These are phyloP conservation scores for Gila orcuttii DNA, from an alignment of 2,113 vertebrate genomes.

Conservation along the genomic window DNA sequence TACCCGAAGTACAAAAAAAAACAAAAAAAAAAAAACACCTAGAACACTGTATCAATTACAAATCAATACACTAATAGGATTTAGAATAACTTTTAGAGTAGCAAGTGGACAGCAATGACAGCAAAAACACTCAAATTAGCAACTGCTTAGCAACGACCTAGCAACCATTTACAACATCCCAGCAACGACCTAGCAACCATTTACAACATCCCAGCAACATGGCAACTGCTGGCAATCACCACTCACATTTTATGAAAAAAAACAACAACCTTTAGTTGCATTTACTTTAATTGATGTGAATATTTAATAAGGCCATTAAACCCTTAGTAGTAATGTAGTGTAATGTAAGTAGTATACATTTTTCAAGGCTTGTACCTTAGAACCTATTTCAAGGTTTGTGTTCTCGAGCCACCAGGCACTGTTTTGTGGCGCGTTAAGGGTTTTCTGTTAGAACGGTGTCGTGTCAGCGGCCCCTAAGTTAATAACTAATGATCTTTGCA, in stretches of 20 bases:
- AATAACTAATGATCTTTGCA: no score
- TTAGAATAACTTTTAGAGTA: not conserved
- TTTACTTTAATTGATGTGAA: no score
- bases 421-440: no score
- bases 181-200: not conserved
- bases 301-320: no score
- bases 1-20: not conserved
- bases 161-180: not conserved
- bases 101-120: not conserved
- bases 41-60: not conserved
- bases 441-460: no score
- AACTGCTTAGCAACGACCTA: not conserved
- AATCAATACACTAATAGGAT: not conserved
- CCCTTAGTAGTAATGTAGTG: no score
- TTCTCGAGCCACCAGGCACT: no score
- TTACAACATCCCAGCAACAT: not conserved
- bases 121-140: not conserved
- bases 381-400: no score
- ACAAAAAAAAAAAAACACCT: not conserved
- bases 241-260: not conserved
- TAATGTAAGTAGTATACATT: no score
- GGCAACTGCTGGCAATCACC: not conserved
- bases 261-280: no score
- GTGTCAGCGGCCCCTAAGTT: no score
- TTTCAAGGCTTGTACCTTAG: no score